These are phyloP conservation scores for Zaprionus obscuricornis DNA, from an alignment of 2,888 invertebrate genomes.

Conservation along the genomic window DNA sequence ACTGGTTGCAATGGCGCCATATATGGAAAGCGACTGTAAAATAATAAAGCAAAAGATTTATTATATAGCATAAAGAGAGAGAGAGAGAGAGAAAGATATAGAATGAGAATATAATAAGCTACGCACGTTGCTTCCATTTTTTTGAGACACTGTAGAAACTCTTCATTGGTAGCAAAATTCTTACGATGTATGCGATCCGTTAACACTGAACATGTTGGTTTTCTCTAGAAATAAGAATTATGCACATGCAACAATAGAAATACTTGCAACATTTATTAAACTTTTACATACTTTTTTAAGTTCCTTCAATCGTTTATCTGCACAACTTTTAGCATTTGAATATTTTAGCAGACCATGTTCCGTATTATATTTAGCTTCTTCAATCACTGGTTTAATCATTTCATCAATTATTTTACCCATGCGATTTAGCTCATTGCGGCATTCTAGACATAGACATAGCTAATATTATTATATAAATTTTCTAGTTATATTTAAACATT, in stretches of 20 bases:
- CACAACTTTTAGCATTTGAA: slow-evolving; percentile 21
- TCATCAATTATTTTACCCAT: slow-evolving; percentile 81
- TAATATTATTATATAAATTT: neutral
- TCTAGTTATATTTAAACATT: neutral
- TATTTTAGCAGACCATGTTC: slow-evolving; percentile 25
- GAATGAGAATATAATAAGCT: slow-evolving; percentile 1
- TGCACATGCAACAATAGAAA: neutral
- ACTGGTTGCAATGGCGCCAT: slow-evolving; percentile 79
- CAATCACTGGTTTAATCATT: slow-evolving; percentile 75
- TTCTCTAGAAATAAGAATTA: slow-evolving; percentile 7
- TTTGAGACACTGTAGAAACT: slow-evolving; percentile 76
- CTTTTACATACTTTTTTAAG: slow-evolving; percentile 24
- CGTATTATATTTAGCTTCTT: slow-evolving; percentile 54
- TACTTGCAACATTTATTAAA: neutral
- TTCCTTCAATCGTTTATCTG: neutral
- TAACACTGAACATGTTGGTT: slow-evolving; percentile 16
- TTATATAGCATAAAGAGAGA: no score
- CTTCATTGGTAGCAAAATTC: slow-evolving; percentile 68
- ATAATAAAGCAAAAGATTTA: neutral
- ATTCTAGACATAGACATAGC: slow-evolving; percentile 56
- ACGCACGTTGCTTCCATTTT: slow-evolving; percentile 74
- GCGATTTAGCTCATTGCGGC: slow-evolving; percentile 79
- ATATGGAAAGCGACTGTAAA: slow-evolving; percentile 76
- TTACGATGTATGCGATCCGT: slow-evolving; percentile 49
- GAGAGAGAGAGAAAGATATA: no score